phyloP scores from a whole-genome alignment of 92 coral and sea anemone species.

The Muricea muricata region DNA sequence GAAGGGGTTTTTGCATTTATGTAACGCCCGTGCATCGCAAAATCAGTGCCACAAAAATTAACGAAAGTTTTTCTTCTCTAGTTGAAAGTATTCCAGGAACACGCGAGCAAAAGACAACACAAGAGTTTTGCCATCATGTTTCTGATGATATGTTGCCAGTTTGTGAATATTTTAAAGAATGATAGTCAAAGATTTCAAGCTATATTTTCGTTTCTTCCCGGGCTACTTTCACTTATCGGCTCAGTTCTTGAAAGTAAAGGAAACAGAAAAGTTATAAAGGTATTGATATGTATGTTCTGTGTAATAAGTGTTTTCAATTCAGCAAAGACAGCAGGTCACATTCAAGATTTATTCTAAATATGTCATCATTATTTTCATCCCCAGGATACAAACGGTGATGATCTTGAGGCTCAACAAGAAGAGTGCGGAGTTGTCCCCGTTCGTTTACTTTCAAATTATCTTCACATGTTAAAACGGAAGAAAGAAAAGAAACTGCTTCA shows the following conservation, averaged over 20 bases:
- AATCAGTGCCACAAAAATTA: neutral
- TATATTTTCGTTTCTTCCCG: neutral
- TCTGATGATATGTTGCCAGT: constrained; percentile 20
- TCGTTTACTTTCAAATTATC: constrained; percentile 48
- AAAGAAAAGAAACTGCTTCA: constrained; percentile 59
- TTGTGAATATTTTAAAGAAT: neutral
- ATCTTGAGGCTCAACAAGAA: neutral
- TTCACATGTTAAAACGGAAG: constrained; percentile 63
- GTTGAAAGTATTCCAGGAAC: constrained; percentile 21
- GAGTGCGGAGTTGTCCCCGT: constrained; percentile 66
- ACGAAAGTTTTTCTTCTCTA: neutral
- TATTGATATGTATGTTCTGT: neutral
- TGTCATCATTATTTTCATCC: too few relatives aligned
- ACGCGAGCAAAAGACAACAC: neutral
- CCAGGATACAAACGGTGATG: neutral
- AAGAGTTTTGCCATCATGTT: constrained; percentile 13
- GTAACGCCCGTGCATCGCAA: too few relatives aligned
- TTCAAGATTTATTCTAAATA: too few relatives aligned
- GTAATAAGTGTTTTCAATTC: neutral
- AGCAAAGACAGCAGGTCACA: too few relatives aligned
- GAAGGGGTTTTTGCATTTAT: too few relatives aligned
- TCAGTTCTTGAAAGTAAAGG: neutral
- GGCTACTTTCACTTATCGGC: neutral
- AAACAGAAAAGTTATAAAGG: neutral
- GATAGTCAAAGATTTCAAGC: constrained; percentile 6